A percentile compares a stretch with the other conserved stretches of the same genome.
phyloP scores from a whole-genome alignment of 2,113 vertebrate species.

The Oncorhynchus nerka region DNA sequence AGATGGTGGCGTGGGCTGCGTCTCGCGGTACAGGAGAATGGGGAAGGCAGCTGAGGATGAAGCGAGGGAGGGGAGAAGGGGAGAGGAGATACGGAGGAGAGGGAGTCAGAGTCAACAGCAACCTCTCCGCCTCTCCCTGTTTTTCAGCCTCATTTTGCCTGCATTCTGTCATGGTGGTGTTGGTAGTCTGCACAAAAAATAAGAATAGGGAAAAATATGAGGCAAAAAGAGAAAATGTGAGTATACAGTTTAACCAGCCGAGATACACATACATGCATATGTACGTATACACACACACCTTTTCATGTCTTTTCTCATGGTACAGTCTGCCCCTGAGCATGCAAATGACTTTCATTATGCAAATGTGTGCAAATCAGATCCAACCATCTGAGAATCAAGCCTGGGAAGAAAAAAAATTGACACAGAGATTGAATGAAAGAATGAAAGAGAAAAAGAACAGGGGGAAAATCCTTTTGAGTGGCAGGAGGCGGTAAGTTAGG shows the following conservation, averaged over 20 bases:
- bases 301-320: conserved; percentile 88
- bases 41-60: conserved; percentile 68
- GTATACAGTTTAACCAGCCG: conserved; percentile 17
- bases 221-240: conserved; percentile 11
- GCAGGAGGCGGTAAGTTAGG: conserved; percentile 70
- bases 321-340: conserved; percentile 96
- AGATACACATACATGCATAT: conserved; percentile 6
- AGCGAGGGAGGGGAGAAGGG: conserved; percentile 57
- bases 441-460: conserved; percentile 65
- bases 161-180: conserved; percentile 40
- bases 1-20: conserved; percentile 77
- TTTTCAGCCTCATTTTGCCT: conserved; percentile 59
- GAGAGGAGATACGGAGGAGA: conserved; percentile 61
- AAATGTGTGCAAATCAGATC: conserved; percentile 98
- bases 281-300: conserved; percentile 18
- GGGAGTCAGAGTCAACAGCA: conserved; percentile 67
- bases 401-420: conserved; percentile 74
- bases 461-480: conserved; percentile 71
- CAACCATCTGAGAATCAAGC: conserved; percentile 90
- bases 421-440: conserved; percentile 77
- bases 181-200: conserved; percentile 50
- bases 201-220: conserved; percentile 8
- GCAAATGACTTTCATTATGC: conserved; percentile 99
- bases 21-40: conserved; percentile 67
- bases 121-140: conserved; percentile 67